Evolutionary conservation across 1,140 invertebrate genomes (phyloP), one percentile per base, ranked within the genome.

Genomic region (Leguminivora glycinivorella): DNA sequence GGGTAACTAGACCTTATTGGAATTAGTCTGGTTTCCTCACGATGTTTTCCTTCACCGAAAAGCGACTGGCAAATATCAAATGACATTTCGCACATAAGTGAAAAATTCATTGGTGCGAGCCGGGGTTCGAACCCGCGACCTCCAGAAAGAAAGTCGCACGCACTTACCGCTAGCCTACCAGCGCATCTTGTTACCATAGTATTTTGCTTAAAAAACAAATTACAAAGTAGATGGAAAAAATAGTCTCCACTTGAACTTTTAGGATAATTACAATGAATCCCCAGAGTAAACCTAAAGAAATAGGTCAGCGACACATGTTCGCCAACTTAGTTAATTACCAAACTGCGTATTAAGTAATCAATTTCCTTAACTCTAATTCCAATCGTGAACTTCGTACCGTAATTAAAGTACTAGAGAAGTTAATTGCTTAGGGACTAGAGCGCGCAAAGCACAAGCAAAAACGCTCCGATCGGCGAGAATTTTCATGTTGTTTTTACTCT

Each of bases 391-490:
- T 63, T 63, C 26, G 72, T 69, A 73, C 34, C 40, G 73, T 77
- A 77, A 77, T 77, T 77, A 75, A 75, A 77, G 73, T 73, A 73
- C 40, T 26, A 56, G 67, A 60, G 47, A 52, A 38, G 56, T 34
- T 77, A 77, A 77, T 77, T 77, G 76, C 71, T 75, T 69, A 60
- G 71, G 73, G 73, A 74, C 25, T 67, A 70, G 67, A 29, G 12
- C n/a, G 26, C 58, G 58, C 58, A 63, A 63, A 63, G 58, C 58
- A 63, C 58, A 29, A 17, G 67, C 70, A 77, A 77, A 77, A 77
- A 77, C 73, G 71, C 40, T 63, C 34, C 58, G 58, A 63, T 63
- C 34, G 29, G 58, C 58, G 25, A 26, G 47, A 22, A 3, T 52
- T 47, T 47, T 52, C 47, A 52, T 52, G 47, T 52, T 52, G 47